Base-by-base conservation (phyloP, 2,113 vertebrate species). In the Podocnemis expansa region DNA sequence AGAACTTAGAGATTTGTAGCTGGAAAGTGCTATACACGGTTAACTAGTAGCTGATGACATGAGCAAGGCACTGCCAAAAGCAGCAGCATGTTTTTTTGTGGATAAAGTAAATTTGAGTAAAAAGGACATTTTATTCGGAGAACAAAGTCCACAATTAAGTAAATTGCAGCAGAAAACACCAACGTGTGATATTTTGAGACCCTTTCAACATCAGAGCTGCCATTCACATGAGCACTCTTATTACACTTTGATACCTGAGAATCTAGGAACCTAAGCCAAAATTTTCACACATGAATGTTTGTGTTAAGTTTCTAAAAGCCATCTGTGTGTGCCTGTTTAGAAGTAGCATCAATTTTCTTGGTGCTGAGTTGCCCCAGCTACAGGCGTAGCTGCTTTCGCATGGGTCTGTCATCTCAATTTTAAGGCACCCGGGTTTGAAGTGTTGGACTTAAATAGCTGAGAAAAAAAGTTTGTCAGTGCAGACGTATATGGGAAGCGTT, bases 311-410 rank as follows among this genome's bases (percentile, higher is more conserved):
- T 25, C 41, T 75, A 27, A 75, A 75, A 25, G 13, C 21, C 22
- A 75, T 41, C 13, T 45, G 22, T 43, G 27, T 24, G 73, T 5
- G 2, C 73, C 38, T 27, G 3, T 22, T 25, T 41, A 75, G 70
- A 75, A 75, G 70, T 43, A 75, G 1, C 10, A 0, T 0, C 11
- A 1, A 34, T 87, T 81, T 45, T 9, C 83, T 51, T 55, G 47
- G 43, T 22, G 91, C 24, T 13, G 22, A 79, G 51, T n/a, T 43
- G 6, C 12, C n/a, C 73, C 58, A 38, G n/a, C 58, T 85, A 27
- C 10, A 11, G 25, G 22, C 14, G 4, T 1, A 34, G 81, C 38
- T 51, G 2, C 1, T 78, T 51, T 25, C 3, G 3, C 1, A 8
- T 78, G 51, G 45, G 31, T 87, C 55, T 82, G 29, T 84, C 56